phyloP scores from a whole-genome alignment of 2,888 invertebrate species.

The Habroteleia sp. region DNA sequence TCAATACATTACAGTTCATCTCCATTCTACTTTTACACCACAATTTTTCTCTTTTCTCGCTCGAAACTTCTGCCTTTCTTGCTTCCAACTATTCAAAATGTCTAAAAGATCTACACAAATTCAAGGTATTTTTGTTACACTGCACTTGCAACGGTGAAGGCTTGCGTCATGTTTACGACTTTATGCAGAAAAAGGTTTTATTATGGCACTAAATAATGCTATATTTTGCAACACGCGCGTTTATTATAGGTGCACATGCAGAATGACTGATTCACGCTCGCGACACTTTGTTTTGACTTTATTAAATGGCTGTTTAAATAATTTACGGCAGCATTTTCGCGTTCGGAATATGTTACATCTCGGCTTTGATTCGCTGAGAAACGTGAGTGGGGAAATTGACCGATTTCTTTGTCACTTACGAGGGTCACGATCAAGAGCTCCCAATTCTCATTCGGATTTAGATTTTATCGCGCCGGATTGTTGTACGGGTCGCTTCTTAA shows the following conservation, averaged over 20 bases:
- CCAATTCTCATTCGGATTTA: conserved; percentile 5
- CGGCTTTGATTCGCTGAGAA: conserved; percentile 2
- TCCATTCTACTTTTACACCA: conserved; percentile 1
- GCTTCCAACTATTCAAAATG: conserved; percentile 8
- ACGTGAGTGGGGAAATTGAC: conserved; percentile 28
- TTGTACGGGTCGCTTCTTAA: conserved; percentile 6
- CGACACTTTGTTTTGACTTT: conserved; percentile 59
- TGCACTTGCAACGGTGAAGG: conserved; percentile 12
- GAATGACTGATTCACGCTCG: conserved; percentile 55
- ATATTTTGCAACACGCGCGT: conserved; percentile 36
- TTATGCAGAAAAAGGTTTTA: conserved; percentile 47
- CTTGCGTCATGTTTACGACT: conserved; percentile 43
- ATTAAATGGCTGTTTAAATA: conserved; percentile 52
- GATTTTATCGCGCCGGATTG: conserved; percentile 9
- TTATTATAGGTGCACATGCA: conserved; percentile 48
- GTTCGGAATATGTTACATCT: conserved; percentile 33
- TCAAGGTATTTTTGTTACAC: conserved; percentile 28
- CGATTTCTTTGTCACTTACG: conserved; percentile 37
- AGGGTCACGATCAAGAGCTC: conserved; percentile 16
- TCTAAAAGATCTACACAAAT: conserved; percentile 35
- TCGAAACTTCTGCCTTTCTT: conserved; percentile 19
- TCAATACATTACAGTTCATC: conserved; percentile 2
- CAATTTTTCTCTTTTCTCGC: conserved; percentile 16
- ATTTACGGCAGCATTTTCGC: conserved; percentile 30
- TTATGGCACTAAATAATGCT: conserved; percentile 47